phyloP scores from a whole-genome alignment of 2,797 vertebrate species.

The Crypturellus tataupa region DNA sequence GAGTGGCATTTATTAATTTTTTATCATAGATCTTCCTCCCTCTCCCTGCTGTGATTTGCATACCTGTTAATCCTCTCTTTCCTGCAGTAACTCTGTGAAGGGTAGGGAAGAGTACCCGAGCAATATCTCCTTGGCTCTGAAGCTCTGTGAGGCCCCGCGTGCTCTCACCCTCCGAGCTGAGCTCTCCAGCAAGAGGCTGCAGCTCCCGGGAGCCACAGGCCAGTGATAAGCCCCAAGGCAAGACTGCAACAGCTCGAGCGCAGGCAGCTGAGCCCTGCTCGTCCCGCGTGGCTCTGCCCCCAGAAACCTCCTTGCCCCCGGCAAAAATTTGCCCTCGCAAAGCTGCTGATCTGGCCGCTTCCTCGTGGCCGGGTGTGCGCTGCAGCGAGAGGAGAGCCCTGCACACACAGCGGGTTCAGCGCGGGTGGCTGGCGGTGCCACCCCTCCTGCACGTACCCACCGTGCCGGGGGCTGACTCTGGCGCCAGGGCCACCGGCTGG shows the following conservation, averaged over 20 bases:
- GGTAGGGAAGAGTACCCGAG: slow-evolving; percentile 7
- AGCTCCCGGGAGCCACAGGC: not conserved
- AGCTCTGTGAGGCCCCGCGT: not conserved
- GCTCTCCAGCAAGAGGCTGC: not conserved
- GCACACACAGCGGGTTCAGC: not conserved
- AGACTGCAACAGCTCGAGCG: not conserved
- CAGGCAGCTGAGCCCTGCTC: not conserved
- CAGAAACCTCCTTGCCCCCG: not conserved
- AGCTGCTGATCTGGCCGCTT: not conserved
- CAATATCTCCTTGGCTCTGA: slow-evolving; percentile 10
- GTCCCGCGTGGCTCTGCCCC: not conserved
- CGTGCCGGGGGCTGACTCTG: not conserved
- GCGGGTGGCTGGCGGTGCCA: not conserved
- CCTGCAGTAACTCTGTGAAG: slow-evolving; percentile 49
- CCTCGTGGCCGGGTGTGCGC: accelerated
- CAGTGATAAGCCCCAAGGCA: not conserved
- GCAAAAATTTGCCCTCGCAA: not conserved
- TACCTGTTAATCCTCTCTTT: slow-evolving; percentile 60
- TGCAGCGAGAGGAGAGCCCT: not conserved
- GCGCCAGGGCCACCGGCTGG: accelerated
- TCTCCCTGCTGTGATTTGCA: slow-evolving; percentile 36
- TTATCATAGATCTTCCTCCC: slow-evolving; percentile 2
- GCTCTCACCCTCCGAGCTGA: not conserved
- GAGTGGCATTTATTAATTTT: slow-evolving; percentile 44
- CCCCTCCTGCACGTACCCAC: not conserved